Base-by-base conservation (phyloP, 2,797 vertebrate genomes). In the Mormyrus proboscirostris region DNA sequence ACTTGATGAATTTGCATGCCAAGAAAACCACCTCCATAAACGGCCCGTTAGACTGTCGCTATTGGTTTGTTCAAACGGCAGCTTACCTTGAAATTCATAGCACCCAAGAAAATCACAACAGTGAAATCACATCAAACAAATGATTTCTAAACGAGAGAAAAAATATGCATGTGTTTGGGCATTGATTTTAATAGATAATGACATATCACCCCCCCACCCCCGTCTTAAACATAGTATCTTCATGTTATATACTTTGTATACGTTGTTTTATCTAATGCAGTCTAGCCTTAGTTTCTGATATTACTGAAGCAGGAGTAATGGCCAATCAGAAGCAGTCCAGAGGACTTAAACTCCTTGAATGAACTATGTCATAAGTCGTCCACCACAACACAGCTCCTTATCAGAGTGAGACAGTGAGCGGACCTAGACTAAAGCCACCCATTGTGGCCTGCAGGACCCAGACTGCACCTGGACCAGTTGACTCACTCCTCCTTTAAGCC, bases 401-500 rank as follows among this genome's bases (percentile, higher is more conserved):
- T 73, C 44, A 22, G 57, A 33, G 12, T 87, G 16, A 38, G 86
- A 33, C 33, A 59, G 29, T 57, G 51, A 44, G 38, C 0, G 12
- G 53, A 87, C 29, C 53, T 53, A 19, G 53, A 19, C 29, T 51
- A 7, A 33, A 53, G 29, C 25, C 29, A 33, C 29, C 22, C 62
- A 1, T 29, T 29, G 4, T 16, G 14, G 53, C 12, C 50, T 16
- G 25, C 41, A 86, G 49, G 33, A 38, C 53, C 86, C 4, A 87
- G 51, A 57, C 86, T 59, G 86, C 51, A 87, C 29, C 82, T 84
- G 82, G 82, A n/a, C 82, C 82, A 84, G 44, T 8, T 84, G 47
- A 47, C 82, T 84, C 41, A 84, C 41, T 84, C 44, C 29, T 57
- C 22, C 57, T 86, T 86, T 55, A 51, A 50, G 25, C 12, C 8